A percentile compares a stretch with the other conserved stretches of the same genome.
Evolutionary conservation across 2,888 invertebrate species (phyloP).

Genomic region (Phaonia tiefii): DNA sequence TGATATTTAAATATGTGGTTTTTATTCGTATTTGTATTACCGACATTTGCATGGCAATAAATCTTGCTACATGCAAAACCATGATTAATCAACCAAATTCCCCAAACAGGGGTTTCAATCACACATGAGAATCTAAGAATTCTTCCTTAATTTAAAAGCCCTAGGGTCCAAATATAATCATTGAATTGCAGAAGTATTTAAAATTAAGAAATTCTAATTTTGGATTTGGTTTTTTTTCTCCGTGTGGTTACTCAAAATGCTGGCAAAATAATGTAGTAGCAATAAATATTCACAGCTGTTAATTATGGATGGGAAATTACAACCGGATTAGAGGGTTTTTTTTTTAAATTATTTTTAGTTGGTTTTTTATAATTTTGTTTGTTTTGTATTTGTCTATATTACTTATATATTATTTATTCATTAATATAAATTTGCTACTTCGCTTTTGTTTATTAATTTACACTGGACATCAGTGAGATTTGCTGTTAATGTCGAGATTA

Average conservation of each 20-base stretch:
- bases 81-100: constrained; percentile 30
- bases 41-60: too few species aligned
- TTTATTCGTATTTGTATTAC: too few species aligned
- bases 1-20: too few species aligned
- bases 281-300: constrained; percentile 26
- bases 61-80: constrained; percentile 1
- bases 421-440: constrained; percentile 20
- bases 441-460: constrained; percentile 5
- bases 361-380: too few species aligned
- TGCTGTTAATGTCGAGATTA: too few species aligned
- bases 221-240: constrained; percentile 23
- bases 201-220: not conserved
- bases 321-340: constrained; percentile 56
- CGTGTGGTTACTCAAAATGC: constrained; percentile 27
- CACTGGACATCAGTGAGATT: too few species aligned
- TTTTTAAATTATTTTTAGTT: constrained; percentile 33
- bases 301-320: constrained; percentile 58
- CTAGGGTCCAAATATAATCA: too few species aligned
- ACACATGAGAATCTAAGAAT: too few species aligned
- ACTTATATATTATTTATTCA: too few species aligned
- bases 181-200: too few species aligned
- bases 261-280: constrained; percentile 16
- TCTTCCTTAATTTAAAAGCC: too few species aligned
- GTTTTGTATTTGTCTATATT: too few species aligned
- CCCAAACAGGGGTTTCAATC: not conserved